Evolutionary conservation across 2,113 vertebrate genomes (phyloP), one percentile per base, ranked within the genome.

Genomic region (Alces alces): DNA sequence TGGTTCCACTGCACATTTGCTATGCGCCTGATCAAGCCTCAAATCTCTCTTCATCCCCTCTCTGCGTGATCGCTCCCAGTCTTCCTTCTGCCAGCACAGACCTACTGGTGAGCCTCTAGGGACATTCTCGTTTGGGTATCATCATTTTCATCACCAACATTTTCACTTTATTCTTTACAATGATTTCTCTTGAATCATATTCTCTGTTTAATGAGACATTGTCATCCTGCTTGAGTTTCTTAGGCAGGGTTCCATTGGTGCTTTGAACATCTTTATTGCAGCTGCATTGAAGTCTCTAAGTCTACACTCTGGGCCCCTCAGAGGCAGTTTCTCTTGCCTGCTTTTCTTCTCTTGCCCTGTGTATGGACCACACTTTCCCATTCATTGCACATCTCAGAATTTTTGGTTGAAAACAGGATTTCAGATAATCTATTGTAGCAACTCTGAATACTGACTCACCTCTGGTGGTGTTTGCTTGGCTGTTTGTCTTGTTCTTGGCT

Each of bases 11-110:
- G n/a, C 25, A 14, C 16, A 2, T 14, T 1, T 1, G 50, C 27
- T 36, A 1, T 3, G 9, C 10, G 11, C 86, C n/a, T 30, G 3
- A 39, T 5, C 25, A 11, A 73, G 86, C 64, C 50, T 17, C n/a
- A 1, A 5, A 16, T 5, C 3, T 8, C 14, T 70, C 50, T 21
- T 39, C 86, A 21, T 7, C 28, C 43, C 54, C 28, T 0, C 17
- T 60, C 84, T 13, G 50, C 8, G 6, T 55, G 36, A 14, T 39
- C 25, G 5, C 50, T 54, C 17, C 21, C 14, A n/a, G 19, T 3
- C 86, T 73, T 30, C 70, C 11, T 43, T 73, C 86, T 55, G 64
- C 50, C 50, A 21, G 47, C 11, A 19, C 64, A 21, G 50, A 30
- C 19, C 50, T 5, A 2, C 86, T 14, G 36, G 0, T 17, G n/a